Conservation (phyloP, 1,140 invertebrate species). For the Lethocerus indicus region DNA sequence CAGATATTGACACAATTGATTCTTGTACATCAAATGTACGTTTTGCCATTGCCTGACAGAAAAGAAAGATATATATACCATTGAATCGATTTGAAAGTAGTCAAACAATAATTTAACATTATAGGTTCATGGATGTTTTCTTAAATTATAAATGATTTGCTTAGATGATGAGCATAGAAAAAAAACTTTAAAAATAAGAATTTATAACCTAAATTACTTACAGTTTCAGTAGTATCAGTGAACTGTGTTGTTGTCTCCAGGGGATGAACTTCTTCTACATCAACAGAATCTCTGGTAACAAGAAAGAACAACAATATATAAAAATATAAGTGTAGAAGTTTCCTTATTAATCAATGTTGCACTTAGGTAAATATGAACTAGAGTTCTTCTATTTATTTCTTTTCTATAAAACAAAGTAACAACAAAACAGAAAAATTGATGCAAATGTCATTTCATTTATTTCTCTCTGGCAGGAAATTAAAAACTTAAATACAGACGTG, state of each 20-base stretch:
- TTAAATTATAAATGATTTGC: not conserved
- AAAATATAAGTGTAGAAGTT: not conserved
- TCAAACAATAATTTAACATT: not conserved
- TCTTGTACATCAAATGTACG: slow-evolving; percentile 25
- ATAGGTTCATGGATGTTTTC: not conserved
- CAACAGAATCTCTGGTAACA: slow-evolving; percentile 27
- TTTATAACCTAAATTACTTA: slow-evolving; percentile 7
- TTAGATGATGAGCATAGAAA: too few relatives aligned
- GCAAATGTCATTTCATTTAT: too few relatives aligned
- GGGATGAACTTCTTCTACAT: slow-evolving; percentile 30
- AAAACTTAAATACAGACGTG: too few relatives aligned
- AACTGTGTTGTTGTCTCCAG: slow-evolving; percentile 26
- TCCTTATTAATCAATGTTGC: not conserved
- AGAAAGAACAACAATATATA: slow-evolving; percentile 10
- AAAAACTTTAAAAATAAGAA: too few relatives aligned
- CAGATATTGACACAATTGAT: slow-evolving; percentile 34
- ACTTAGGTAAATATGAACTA: not conserved
- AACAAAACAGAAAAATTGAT: too few relatives aligned
- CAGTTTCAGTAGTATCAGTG: slow-evolving; percentile 17
- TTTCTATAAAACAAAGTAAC: too few relatives aligned
- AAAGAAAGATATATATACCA: not conserved
- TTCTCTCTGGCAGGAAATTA: too few relatives aligned
- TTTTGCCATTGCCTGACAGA: slow-evolving; percentile 13
- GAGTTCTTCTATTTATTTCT: slow-evolving; percentile 2
- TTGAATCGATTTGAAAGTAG: not conserved